Evolutionary conservation across 2,797 vertebrate genomes (phyloP).

Genomic region (Lacerta agilis): DNA sequence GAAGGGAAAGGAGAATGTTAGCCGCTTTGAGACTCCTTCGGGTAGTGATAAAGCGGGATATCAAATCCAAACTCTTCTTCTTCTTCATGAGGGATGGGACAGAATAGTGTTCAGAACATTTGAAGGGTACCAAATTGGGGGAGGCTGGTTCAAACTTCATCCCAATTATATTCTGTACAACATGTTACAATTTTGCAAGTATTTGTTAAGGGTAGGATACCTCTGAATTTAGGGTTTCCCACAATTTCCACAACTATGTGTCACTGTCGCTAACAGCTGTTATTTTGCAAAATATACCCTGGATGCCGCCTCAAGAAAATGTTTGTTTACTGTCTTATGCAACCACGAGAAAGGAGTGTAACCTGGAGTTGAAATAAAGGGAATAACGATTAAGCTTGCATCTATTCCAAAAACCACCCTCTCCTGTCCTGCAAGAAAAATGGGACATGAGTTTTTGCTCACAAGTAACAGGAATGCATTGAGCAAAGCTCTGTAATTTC

Average conservation of each 20-base stretch:
- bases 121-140: too few species aligned
- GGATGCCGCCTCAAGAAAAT: background rate
- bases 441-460: background rate
- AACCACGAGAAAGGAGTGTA: background rate
- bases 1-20: too few species aligned
- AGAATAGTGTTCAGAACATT: too few species aligned
- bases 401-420: background rate
- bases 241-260: background rate
- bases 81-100: too few species aligned
- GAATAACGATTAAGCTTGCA: conserved; percentile 14
- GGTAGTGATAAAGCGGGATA: too few species aligned
- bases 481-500: conserved; percentile 40
- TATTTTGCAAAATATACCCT: background rate
- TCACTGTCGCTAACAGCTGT: background rate
- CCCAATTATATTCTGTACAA: background rate
- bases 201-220: background rate
- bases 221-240: background rate
- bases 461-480: conserved; percentile 15
- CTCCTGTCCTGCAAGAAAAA: conserved; percentile 31
- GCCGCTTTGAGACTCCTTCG: too few species aligned
- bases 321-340: background rate
- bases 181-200: background rate
- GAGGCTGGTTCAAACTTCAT: background rate
- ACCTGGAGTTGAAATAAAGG: background rate
- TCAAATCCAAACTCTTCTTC: too few species aligned